phyloP scores from a whole-genome alignment of 2,888 invertebrate genomes.

The Tanypteryx hageni region DNA sequence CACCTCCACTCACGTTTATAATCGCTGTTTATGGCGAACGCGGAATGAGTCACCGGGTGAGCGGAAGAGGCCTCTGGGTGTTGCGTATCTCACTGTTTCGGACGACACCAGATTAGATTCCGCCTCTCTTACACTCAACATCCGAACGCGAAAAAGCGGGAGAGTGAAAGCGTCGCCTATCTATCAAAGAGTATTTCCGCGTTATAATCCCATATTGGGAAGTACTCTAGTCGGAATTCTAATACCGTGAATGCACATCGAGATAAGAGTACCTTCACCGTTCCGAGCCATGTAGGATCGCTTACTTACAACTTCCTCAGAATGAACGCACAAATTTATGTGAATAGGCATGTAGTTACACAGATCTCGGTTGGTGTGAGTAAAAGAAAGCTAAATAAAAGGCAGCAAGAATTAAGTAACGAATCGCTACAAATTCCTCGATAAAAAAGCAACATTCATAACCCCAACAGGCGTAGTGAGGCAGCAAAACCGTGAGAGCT shows the following conservation, averaged over 20 bases:
- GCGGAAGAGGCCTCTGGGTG: background rate
- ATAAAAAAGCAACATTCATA: no score
- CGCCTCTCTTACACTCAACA: background rate
- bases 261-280: background rate
- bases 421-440: no score
- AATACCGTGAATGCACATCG: background rate
- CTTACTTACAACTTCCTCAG: background rate
- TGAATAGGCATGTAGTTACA: background rate
- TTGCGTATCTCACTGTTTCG: background rate
- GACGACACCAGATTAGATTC: background rate
- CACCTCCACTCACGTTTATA: background rate
- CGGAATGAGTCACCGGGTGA: background rate
- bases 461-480: no score
- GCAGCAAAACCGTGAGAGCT: no score
- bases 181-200: slow-evolving; percentile 21
- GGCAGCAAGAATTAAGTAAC: no score
- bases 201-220: background rate
- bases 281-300: background rate
- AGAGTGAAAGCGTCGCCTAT: slow-evolving; percentile 3
- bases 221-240: background rate
- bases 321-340: background rate
- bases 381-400: no score
- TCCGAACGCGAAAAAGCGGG: background rate
- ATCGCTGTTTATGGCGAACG: background rate
- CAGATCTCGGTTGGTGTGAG: background rate